These are phyloP conservation scores for Melanotaenia duboulayi DNA, from an alignment of 2,113 vertebrate species.

Conservation along the genomic window DNA sequence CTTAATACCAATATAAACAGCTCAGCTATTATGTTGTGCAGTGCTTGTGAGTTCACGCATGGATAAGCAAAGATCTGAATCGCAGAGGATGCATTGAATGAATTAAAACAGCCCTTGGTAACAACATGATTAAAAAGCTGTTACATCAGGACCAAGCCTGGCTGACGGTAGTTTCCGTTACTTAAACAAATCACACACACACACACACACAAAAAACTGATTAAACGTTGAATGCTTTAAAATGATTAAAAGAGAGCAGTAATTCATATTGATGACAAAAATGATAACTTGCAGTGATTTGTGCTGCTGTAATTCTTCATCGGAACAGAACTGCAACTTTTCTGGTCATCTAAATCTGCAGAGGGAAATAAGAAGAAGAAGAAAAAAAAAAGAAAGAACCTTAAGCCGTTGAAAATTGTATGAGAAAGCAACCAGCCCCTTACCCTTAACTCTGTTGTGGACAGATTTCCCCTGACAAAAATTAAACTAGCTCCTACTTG, in stretches of 20 bases:
- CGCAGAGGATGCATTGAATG: constrained; percentile 74
- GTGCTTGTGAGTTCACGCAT: constrained; percentile 71
- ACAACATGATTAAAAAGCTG: constrained; percentile 77
- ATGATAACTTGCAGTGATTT: constrained; percentile 68
- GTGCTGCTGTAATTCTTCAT: constrained; percentile 72
- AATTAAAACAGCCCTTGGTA: constrained; percentile 80
- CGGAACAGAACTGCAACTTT: constrained; percentile 49
- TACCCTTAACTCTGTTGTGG: constrained; percentile 77
- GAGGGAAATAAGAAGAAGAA: constrained; percentile 39
- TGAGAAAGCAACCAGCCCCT: constrained; percentile 54
- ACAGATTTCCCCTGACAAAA: constrained; percentile 88
- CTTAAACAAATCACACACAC: constrained; percentile 25
- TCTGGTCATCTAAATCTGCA: constrained; percentile 49
- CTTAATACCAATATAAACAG: constrained; percentile 82
- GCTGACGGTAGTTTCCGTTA: constrained; percentile 45
- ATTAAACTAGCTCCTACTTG: constrained; percentile 87
- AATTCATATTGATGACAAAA: constrained; percentile 71
- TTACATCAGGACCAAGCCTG: constrained; percentile 64
- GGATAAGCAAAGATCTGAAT: constrained; percentile 81
- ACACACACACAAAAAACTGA: constrained; percentile 4
- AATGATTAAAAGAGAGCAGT: constrained; percentile 72
- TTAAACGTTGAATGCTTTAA: constrained; percentile 64
- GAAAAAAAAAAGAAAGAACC: constrained; percentile 50
- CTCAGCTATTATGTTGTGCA: constrained; percentile 77
- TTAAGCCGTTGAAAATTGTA: constrained; percentile 68